Conservation (phyloP, 2,113 vertebrate genomes). For the Tragulus kanchil region DNA sequence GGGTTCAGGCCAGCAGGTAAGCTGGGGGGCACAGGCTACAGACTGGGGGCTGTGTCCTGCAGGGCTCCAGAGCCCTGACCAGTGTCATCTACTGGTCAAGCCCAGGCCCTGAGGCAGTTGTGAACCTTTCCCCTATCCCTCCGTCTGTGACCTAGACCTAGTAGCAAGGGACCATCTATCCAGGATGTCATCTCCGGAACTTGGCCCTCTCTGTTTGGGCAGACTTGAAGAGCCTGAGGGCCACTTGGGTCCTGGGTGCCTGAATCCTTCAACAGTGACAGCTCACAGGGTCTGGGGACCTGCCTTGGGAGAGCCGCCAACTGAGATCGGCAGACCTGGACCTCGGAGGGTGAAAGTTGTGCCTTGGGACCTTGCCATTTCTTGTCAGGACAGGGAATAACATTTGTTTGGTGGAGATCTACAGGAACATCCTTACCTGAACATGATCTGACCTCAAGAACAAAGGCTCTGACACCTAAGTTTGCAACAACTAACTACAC, state of each 20-base stretch:
- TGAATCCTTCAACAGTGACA: background rate
- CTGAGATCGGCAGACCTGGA: too few species aligned
- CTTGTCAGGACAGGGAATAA: too few species aligned
- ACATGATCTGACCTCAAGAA: too few species aligned
- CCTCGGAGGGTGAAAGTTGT: too few species aligned
- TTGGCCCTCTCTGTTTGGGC: background rate
- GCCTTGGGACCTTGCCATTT: too few species aligned
- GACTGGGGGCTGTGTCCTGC: background rate
- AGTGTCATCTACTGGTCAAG: background rate
- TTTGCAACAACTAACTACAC: too few species aligned
- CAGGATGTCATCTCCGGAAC: background rate
- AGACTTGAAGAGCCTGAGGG: background rate
- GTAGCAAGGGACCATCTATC: background rate
- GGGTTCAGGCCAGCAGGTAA: background rate
- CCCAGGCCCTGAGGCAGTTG: background rate
- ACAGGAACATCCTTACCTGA: too few species aligned
- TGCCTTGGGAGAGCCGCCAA: too few species aligned
- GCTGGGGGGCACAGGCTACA: background rate
- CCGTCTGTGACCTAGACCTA: background rate
- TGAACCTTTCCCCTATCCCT: background rate
- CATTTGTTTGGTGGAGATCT: too few species aligned
- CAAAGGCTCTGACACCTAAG: too few species aligned
- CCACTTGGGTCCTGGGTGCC: background rate
- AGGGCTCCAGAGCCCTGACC: background rate
- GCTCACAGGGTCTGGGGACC: too few species aligned